Evolutionary conservation across 2,797 vertebrate species (phyloP).

Genomic region (Sebastes trivittatus): DNA sequence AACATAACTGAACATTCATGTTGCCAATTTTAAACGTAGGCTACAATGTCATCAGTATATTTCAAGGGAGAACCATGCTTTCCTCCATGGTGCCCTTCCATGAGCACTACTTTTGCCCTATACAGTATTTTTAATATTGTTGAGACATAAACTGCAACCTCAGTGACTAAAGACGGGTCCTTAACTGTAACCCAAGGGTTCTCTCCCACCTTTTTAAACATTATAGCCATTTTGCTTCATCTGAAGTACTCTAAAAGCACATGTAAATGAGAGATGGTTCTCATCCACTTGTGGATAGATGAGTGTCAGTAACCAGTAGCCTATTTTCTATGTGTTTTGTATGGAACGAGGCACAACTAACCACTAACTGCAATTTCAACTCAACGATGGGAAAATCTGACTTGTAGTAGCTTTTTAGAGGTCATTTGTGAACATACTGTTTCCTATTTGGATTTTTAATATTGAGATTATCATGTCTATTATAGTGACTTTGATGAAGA

Average conservation of each 20-base stretch:
- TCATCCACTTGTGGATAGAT: neutral
- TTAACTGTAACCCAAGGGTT: neutral
- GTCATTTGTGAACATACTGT: neutral
- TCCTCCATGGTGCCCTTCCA: neutral
- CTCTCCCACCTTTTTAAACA: neutral
- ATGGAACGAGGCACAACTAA: neutral
- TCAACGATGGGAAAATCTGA: neutral
- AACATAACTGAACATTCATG: neutral
- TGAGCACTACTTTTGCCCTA: neutral
- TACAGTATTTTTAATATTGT: neutral
- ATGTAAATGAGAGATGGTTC: neutral
- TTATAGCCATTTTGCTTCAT: neutral
- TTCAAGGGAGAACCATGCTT: neutral
- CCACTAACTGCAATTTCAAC: neutral
- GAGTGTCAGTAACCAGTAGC: neutral
- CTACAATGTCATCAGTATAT: neutral
- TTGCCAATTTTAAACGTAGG: neutral
- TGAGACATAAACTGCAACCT: neutral
- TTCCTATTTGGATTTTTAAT: neutral
- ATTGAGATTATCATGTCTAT: neutral
- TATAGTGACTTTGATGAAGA: neutral
- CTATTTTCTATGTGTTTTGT: neutral
- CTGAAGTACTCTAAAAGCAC: neutral
- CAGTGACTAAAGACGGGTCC: neutral
- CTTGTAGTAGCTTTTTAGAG: neutral